A percentile compares a stretch with the other conserved stretches of the same genome.
These are phyloP conservation scores for Acomys russatus DNA, from an alignment of 2,797 vertebrate species.

Conservation along the genomic window DNA sequence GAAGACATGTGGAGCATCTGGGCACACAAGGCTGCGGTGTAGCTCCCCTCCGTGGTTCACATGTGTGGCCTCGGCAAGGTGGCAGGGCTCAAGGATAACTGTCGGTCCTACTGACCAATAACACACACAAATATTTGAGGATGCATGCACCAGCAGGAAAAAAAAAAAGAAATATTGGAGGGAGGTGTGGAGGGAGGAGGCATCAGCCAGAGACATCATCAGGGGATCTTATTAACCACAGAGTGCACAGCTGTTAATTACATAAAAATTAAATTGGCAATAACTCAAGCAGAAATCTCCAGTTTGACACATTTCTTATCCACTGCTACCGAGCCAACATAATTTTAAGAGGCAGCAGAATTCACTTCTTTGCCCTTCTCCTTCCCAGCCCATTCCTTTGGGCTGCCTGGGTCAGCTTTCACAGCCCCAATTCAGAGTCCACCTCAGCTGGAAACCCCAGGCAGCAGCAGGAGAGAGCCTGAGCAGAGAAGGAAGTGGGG, in stretches of 20 bases:
- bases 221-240: not conserved
- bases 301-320: not conserved
- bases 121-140: not conserved
- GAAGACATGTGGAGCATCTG: fast-evolving
- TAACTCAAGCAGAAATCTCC: not conserved
- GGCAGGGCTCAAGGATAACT: not conserved
- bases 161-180: not conserved
- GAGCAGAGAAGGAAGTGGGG: not conserved
- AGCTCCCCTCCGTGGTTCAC: not conserved
- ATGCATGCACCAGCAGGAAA: no score
- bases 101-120: fast-evolving
- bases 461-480: fast-evolving
- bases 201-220: fast-evolving
- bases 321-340: not conserved
- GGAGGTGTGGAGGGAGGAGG: not conserved
- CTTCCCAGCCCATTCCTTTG: fast-evolving
- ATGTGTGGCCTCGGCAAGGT: not conserved
- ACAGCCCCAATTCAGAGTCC: not conserved
- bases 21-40: fast-evolving
- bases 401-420: no score
- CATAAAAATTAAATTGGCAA: not conserved
- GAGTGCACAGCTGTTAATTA: not conserved
- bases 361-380: no score
- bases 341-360: not conserved
- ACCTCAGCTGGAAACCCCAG: not conserved